Percentiles rank a stretch among this genome's conserved stretches.
Evolutionary conservation across 1,140 invertebrate species (phyloP).

Genomic region (Lucilia cuprina): DNA sequence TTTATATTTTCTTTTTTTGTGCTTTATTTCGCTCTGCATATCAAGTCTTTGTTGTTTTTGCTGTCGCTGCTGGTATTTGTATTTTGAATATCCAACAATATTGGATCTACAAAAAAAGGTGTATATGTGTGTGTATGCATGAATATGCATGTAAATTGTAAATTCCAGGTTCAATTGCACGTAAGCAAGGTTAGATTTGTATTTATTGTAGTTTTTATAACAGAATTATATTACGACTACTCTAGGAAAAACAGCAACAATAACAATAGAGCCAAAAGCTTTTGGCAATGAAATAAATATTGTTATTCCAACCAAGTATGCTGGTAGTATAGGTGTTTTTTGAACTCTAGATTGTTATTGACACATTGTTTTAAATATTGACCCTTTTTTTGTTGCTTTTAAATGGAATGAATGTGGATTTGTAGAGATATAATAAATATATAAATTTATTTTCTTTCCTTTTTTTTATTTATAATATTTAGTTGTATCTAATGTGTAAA

Average conservation of each 20-base stretch:
- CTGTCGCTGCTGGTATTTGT: neutral
- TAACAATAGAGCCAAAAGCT: neutral
- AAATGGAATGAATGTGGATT: neutral
- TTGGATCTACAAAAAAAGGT: neutral
- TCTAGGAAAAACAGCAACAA: neutral
- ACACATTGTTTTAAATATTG: neutral
- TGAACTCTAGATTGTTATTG: neutral
- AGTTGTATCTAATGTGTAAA: neutral
- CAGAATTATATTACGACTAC: neutral
- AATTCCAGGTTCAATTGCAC: slow-evolving; percentile 35
- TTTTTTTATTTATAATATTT: neutral
- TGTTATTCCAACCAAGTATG: neutral
- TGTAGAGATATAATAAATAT: neutral
- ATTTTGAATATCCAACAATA: neutral
- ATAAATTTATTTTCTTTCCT: neutral
- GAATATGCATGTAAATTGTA: neutral
- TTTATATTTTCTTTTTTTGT: neutral
- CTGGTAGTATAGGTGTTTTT: neutral
- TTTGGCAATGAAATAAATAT: slow-evolving; percentile 5
- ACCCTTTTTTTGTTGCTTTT: neutral
- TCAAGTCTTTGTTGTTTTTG: neutral
- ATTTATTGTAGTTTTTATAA: slow-evolving; percentile 22
- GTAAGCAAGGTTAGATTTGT: slow-evolving; percentile 35
- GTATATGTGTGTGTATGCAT: neutral
- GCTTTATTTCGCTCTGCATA: neutral